Conservation (phyloP, 92 coral and sea anemone species). For the Ricordea florida region DNA sequence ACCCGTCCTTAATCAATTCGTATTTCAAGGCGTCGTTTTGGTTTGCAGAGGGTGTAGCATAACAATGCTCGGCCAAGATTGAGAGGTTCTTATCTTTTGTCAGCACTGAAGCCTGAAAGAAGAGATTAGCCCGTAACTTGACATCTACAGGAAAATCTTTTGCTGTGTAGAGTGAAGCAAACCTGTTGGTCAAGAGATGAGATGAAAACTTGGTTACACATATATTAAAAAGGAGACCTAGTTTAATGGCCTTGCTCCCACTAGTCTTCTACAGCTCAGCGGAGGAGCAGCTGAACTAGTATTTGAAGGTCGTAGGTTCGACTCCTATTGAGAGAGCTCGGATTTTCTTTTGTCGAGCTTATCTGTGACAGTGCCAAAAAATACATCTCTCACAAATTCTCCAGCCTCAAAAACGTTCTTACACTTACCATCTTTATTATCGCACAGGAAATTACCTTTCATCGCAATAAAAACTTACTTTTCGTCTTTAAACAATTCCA, state of each 20-base stretch:
- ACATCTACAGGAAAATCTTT: slow-evolving; percentile 10
- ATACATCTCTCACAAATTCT: background rate
- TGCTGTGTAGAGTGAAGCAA: background rate
- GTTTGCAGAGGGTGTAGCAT: background rate
- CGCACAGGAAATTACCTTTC: no score
- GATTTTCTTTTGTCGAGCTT: no score
- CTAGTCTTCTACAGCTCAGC: no score
- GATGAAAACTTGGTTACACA: background rate
- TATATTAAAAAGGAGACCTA: background rate
- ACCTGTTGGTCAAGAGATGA: background rate
- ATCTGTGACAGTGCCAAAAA: no score
- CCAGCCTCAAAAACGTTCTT: background rate
- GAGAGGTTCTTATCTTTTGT: slow-evolving; percentile 2
- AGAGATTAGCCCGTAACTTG: background rate
- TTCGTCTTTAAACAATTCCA: slow-evolving; percentile 50
- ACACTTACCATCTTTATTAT: background rate
- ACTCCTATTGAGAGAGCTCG: no score
- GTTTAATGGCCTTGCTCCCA: background rate
- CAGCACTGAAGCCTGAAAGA: slow-evolving; percentile 1
- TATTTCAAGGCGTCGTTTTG: background rate
- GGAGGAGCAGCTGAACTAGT: no score
- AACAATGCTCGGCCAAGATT: slow-evolving; percentile 1
- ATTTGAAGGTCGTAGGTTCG: no score
- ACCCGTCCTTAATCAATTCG: slow-evolving; percentile 1
- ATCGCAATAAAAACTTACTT: background rate